phyloP scores from a whole-genome alignment of 2,797 vertebrate genomes.

The Cichlasoma orientale region DNA sequence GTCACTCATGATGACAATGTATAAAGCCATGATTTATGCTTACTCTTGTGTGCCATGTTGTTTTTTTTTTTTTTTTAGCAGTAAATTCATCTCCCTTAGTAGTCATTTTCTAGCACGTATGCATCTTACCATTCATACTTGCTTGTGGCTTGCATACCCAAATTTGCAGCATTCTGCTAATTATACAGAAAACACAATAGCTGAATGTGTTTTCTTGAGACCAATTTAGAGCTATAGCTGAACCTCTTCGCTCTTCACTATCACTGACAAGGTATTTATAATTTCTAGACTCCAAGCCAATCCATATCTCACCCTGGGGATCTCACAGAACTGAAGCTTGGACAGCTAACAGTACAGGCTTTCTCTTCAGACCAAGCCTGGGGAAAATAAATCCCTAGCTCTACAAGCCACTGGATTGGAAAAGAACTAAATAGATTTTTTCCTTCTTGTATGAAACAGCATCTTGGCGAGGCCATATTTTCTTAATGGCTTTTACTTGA shows the following conservation, averaged over 20 bases:
- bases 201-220: slow-evolving; percentile 33
- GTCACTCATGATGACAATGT: slow-evolving; percentile 57
- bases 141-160: slow-evolving; percentile 1
- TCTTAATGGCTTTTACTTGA: slow-evolving; percentile 74
- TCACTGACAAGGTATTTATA: slow-evolving; percentile 59
- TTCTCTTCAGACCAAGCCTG: slow-evolving; percentile 54
- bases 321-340: slow-evolving; percentile 61
- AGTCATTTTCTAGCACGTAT: background rate
- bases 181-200: slow-evolving; percentile 19
- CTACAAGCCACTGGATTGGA: slow-evolving; percentile 75
- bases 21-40: slow-evolving; percentile 66
- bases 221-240: slow-evolving; percentile 25
- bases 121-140: background rate
- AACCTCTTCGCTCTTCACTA: slow-evolving; percentile 40
- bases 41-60: slow-evolving; percentile 53
- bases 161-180: slow-evolving; percentile 28
- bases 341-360: slow-evolving; percentile 59
- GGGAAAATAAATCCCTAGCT: slow-evolving; percentile 64
- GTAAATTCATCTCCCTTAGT: slow-evolving; percentile 1
- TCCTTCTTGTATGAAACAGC: slow-evolving; percentile 60
- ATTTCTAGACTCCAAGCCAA: slow-evolving; percentile 50
- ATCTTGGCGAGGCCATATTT: slow-evolving; percentile 66
- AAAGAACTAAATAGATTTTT: slow-evolving; percentile 73
- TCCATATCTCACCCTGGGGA: slow-evolving; percentile 65
- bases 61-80: slow-evolving; percentile 53